Percentiles rank a stretch among this genome's conserved stretches.
These are phyloP conservation scores for Andrena fulva DNA, from an alignment of 2,888 invertebrate species.

Conservation along the genomic window DNA sequence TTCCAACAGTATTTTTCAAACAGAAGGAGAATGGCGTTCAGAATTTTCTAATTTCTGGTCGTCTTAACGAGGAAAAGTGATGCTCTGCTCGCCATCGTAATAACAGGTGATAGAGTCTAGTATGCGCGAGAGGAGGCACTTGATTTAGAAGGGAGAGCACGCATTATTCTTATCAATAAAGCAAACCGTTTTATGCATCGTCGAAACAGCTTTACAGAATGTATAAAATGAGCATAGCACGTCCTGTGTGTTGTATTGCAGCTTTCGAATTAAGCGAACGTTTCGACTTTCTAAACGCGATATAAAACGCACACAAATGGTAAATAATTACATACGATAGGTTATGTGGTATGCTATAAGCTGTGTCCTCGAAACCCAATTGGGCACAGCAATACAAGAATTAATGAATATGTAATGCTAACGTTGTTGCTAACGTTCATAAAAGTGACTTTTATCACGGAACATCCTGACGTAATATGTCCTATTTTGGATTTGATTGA, in stretches of 20 bases:
- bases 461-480: background rate
- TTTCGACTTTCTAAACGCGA: conserved; percentile 1
- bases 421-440: background rate
- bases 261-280: background rate
- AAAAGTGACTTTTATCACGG: too few relatives aligned
- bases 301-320: background rate
- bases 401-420: background rate
- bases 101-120: background rate
- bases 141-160: background rate
- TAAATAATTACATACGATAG: conserved; percentile 1
- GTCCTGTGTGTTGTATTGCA: background rate
- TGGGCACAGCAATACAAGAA: background rate
- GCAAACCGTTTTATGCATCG: background rate
- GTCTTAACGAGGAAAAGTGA: background rate
- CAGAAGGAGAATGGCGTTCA: conserved; percentile 18
- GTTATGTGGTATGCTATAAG: background rate
- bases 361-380: background rate
- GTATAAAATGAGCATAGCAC: background rate
- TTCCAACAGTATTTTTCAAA: conserved; percentile 26
- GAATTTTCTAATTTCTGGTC: conserved; percentile 10
- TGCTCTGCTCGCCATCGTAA: background rate
- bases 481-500: background rate
- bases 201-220: too few relatives aligned
- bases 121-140: background rate
- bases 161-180: background rate